phyloP scores from a whole-genome alignment of 2,113 vertebrate species.

The Dissostichus mawsoni region DNA sequence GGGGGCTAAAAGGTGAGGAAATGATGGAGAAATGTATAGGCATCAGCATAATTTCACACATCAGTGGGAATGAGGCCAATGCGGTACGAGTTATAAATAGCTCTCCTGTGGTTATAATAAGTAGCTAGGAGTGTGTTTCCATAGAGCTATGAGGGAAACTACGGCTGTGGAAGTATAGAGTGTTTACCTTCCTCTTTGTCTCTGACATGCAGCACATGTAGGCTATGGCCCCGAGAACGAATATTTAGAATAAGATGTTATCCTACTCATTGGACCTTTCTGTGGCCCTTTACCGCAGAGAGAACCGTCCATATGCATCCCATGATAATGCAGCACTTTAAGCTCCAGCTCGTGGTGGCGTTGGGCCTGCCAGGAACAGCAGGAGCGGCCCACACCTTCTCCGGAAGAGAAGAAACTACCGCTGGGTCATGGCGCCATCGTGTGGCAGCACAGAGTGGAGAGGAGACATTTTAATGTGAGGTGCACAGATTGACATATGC shows the following conservation, averaged over 20 bases:
- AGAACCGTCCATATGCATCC: slow-evolving; percentile 16
- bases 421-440: slow-evolving; percentile 51
- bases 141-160: background rate
- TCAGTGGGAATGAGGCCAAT: slow-evolving; percentile 71
- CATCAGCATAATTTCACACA: slow-evolving; percentile 75
- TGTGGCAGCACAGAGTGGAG: slow-evolving; percentile 28
- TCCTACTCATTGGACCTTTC: slow-evolving; percentile 13
- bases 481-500: background rate
- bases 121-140: slow-evolving; percentile 26
- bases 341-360: slow-evolving; percentile 50
- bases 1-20: slow-evolving; percentile 53
- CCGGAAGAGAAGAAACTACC: slow-evolving; percentile 6
- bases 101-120: slow-evolving; percentile 53
- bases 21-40: slow-evolving; percentile 57
- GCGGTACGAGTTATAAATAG: slow-evolving; percentile 70
- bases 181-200: background rate
- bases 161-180: background rate
- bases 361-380: slow-evolving; percentile 55
- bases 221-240: background rate
- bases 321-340: slow-evolving; percentile 27
- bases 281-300: background rate
- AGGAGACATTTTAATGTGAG: background rate
- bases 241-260: background rate
- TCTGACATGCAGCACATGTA: background rate
- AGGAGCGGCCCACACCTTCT: slow-evolving; percentile 58